Base-by-base conservation (phyloP, 2,797 vertebrate genomes). In the Mormyrops boulengeri region DNA sequence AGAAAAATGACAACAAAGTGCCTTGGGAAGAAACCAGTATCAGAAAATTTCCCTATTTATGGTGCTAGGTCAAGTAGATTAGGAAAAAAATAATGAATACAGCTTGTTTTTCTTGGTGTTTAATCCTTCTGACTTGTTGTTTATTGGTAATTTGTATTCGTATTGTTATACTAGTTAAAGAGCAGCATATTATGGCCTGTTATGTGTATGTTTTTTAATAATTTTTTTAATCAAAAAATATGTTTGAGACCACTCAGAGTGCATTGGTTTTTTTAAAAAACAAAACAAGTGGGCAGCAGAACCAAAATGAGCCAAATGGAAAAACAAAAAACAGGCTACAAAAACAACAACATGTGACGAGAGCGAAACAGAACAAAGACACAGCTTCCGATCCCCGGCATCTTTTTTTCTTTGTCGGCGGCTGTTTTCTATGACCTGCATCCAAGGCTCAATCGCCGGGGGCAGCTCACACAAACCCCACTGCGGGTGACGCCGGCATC, bases 1-100 rank as follows among this genome's bases (percentile, higher is more conserved):
- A 91, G 94, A 94, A 90, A 91, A 93, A 93, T 92, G 92, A 80
- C 66, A 93, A 93, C 91, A 93, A 94, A 99, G 98, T 99, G 98
- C 98, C 98, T 99, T 96, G 97, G 95, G 96, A 98, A 97, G 96
- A 96, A 96, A 97, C 97, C 95, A 95, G 93, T 95, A 96, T 94
- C 95, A 95, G 95, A 96, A 96, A 95, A 92, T 95, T 95, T 96
- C 94, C 95, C 94, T 96, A 94, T 95, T 95, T 94, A 96, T 97
- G 97, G 97, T 98, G 97, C 97, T 98, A 97, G 96, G 95, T 92
- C 92, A 93, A 93, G 95, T 95, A 94, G 93, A 80, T 89, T 82
- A 12, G 88, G 92, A 92, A 12, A 91, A 93, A 93, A 89, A 86
- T 41, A 77, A 84, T 52, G 60, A 92, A 95, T 95, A 92, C 95